Evolutionary conservation across 1,140 invertebrate genomes (phyloP).

Genomic region (Chymomyza costata): DNA sequence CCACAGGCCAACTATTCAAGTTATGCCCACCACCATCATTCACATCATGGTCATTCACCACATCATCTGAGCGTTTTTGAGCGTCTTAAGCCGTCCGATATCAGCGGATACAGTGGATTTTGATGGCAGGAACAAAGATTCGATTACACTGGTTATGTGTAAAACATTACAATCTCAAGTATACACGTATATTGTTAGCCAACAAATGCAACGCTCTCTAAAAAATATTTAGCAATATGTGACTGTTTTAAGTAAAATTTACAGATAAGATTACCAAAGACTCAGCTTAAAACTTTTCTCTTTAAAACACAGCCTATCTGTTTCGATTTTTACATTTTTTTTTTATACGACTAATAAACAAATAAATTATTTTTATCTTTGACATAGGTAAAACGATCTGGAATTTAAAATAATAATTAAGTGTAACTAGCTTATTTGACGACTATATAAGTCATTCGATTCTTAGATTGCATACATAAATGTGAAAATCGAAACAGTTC

Average conservation of each 20-base stretch:
- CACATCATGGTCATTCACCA: slow-evolving; percentile 40
- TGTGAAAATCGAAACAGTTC: too few species aligned
- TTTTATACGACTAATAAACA: too few species aligned
- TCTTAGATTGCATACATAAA: too few species aligned
- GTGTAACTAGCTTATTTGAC: too few species aligned
- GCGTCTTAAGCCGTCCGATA: slow-evolving; percentile 68
- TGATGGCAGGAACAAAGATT: slow-evolving; percentile 36
- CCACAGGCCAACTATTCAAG: slow-evolving; percentile 31
- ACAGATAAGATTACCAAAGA: slow-evolving; percentile 67
- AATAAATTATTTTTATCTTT: too few species aligned
- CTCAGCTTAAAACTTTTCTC: slow-evolving; percentile 51
- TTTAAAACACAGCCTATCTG: slow-evolving; percentile 38
- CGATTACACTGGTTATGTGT: slow-evolving; percentile 10
- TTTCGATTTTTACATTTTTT: too few species aligned
- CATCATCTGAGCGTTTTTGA: slow-evolving; percentile 70
- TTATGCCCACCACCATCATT: slow-evolving; percentile 23
- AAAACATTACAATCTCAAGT: background rate
- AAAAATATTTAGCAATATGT: slow-evolving; percentile 59
- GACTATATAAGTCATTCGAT: too few species aligned
- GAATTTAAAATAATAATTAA: too few species aligned
- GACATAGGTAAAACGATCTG: too few species aligned
- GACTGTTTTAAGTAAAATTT: slow-evolving; percentile 45
- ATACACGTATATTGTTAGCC: slow-evolving; percentile 2
- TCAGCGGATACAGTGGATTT: slow-evolving; percentile 62
- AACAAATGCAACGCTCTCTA: slow-evolving; percentile 12